Conservation (phyloP, 2,113 vertebrate species). For the Cottus gobio region DNA sequence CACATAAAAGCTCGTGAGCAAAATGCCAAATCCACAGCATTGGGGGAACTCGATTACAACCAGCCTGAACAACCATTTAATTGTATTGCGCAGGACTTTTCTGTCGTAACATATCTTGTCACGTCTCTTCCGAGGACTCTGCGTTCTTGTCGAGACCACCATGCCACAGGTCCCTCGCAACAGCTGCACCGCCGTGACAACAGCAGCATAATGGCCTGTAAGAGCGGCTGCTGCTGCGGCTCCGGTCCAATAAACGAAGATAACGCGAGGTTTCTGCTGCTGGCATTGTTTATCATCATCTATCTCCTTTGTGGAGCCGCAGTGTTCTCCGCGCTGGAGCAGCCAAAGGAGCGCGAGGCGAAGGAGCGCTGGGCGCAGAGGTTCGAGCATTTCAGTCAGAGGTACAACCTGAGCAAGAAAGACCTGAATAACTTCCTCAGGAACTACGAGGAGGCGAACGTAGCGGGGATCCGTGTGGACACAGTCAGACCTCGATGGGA, state of each 20-base stretch:
- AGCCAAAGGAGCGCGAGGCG: slow-evolving; percentile 89
- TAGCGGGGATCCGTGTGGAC: slow-evolving; percentile 92
- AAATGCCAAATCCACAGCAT: slow-evolving; percentile 24
- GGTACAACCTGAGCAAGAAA: slow-evolving; percentile 88
- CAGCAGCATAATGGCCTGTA: slow-evolving; percentile 88
- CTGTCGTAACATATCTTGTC: background rate
- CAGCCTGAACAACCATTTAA: background rate
- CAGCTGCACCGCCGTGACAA: slow-evolving; percentile 42
- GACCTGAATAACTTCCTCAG: slow-evolving; percentile 89
- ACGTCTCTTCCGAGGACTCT: slow-evolving; percentile 6
- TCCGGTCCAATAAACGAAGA: slow-evolving; percentile 89
- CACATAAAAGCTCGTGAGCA: background rate
- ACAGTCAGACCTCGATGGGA: slow-evolving; percentile 91
- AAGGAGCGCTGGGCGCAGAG: slow-evolving; percentile 90
- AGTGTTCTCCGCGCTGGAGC: slow-evolving; percentile 95
- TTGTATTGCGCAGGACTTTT: slow-evolving; percentile 27
- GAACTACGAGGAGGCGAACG: slow-evolving; percentile 90
- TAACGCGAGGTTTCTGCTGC: slow-evolving; percentile 92
- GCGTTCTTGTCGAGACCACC: slow-evolving; percentile 25
- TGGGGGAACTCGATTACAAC: background rate
- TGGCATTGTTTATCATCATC: slow-evolving; percentile 89
- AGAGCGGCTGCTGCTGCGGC: slow-evolving; percentile 84
- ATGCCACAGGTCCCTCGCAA: slow-evolving; percentile 56
- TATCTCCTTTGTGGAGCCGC: slow-evolving; percentile 95
- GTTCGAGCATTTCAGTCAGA: slow-evolving; percentile 90